Evolutionary conservation across 2,113 vertebrate species (phyloP).

Genomic region (Pollimyrus isidori): DNA sequence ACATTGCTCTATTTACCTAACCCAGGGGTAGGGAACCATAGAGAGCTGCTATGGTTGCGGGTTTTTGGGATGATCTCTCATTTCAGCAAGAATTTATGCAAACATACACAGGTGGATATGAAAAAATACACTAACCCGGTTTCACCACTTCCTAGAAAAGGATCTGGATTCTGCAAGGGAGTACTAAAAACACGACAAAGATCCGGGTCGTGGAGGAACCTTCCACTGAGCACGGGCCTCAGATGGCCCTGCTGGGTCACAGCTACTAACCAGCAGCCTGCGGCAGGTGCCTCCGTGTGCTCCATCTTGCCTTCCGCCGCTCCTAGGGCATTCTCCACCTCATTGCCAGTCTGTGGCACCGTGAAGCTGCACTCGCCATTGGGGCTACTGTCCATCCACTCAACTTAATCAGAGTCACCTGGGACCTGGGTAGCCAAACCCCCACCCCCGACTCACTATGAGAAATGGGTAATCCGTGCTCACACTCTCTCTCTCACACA

Average conservation of each 20-base stretch:
- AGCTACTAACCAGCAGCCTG: not conserved
- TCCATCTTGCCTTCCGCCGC: not conserved
- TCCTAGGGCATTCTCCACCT: not conserved
- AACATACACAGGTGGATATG: not conserved
- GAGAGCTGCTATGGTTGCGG: too few relatives aligned
- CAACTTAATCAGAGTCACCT: not conserved
- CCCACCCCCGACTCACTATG: not conserved
- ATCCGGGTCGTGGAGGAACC: not conserved
- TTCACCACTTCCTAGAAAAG: not conserved
- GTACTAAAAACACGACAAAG: not conserved
- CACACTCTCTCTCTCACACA: not conserved
- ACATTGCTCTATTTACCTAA: not conserved
- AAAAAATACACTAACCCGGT: not conserved
- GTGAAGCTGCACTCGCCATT: not conserved
- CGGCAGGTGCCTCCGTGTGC: not conserved
- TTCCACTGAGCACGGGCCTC: not conserved
- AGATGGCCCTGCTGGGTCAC: not conserved
- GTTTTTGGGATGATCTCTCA: not conserved
- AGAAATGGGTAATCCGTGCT: not conserved
- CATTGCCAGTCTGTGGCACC: not conserved
- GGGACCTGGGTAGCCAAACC: not conserved
- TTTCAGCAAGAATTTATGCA: not conserved
- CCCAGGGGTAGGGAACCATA: too few relatives aligned
- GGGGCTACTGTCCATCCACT: not conserved
- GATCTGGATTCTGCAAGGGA: not conserved